phyloP scores from a whole-genome alignment of 2,113 vertebrate genomes.

The Notothenia coriiceps region DNA sequence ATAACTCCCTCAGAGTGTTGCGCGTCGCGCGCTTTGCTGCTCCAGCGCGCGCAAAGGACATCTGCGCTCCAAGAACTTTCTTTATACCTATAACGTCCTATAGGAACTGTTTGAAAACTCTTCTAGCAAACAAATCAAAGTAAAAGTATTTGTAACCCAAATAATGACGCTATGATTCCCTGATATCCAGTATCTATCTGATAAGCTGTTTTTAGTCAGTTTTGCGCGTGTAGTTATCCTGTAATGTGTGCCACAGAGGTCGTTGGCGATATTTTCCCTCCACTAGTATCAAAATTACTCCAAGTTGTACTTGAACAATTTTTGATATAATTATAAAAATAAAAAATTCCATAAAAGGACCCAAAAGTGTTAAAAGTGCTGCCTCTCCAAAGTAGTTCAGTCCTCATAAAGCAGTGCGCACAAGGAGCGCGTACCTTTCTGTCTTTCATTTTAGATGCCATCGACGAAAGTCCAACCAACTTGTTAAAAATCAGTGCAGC shows the following conservation, averaged over 20 bases:
- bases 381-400: constrained; percentile 26
- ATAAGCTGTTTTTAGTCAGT: neutral
- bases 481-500: constrained; percentile 27
- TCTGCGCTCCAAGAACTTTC: constrained; percentile 11
- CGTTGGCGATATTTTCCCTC: neutral
- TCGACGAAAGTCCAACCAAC: constrained; percentile 74
- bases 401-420: constrained; percentile 49
- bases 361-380: constrained; percentile 16
- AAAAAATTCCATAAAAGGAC: constrained; percentile 13
- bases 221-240: constrained; percentile 8
- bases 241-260: constrained; percentile 18
- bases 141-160: neutral
- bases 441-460: constrained; percentile 93
- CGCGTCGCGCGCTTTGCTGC: constrained; percentile 38
- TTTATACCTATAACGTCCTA: neutral
- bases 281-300: neutral
- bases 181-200: neutral
- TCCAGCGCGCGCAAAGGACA: constrained; percentile 48
- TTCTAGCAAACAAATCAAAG: neutral
- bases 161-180: neutral
- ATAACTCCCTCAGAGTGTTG: constrained; percentile 7
- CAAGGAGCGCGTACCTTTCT: constrained; percentile 88
- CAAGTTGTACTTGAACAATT: constrained; percentile 3
- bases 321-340: neutral
- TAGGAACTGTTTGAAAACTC: neutral